Percentiles rank a stretch among this genome's conserved stretches.
Conservation (phyloP, 2,113 vertebrate species). For the Grammomys dolichurus region DNA sequence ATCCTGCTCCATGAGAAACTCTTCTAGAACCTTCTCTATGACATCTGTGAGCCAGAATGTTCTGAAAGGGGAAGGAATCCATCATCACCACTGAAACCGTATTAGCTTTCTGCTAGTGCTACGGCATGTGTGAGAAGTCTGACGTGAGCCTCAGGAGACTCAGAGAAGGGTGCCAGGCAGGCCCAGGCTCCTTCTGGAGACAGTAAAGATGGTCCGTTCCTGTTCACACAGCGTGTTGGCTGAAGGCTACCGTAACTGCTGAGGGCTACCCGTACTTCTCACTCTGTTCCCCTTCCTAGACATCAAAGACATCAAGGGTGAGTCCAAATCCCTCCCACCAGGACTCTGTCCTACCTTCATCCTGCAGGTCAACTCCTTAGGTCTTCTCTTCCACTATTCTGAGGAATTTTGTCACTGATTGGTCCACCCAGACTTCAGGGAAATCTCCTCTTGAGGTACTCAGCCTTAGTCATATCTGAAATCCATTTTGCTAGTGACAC, state of each 20-base stretch:
- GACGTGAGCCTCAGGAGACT: background rate
- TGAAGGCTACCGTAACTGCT: too few relatives aligned
- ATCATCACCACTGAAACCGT: rapidly evolving
- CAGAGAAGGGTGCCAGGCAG: background rate
- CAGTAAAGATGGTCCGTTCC: too few relatives aligned
- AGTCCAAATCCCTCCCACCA: background rate
- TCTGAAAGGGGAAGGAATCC: background rate
- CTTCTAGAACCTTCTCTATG: slow-evolving; percentile 77
- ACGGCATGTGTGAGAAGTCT: background rate
- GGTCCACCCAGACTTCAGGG: background rate
- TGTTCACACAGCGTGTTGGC: background rate
- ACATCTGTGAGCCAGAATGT: slow-evolving; percentile 61
- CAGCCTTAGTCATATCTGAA: background rate
- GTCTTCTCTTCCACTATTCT: background rate
- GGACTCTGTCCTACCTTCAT: background rate
- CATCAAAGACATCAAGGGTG: background rate
- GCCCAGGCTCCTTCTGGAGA: background rate
- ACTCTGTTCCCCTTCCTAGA: too few relatives aligned
- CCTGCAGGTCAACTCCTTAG: background rate
- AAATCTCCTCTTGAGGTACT: background rate
- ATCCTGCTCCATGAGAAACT: background rate
- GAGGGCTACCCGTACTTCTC: background rate
- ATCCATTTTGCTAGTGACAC: background rate
- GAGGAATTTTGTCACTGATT: background rate
- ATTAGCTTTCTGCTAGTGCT: background rate